Evolutionary conservation across 1,140 invertebrate genomes (phyloP).

Genomic region (Bombyx mandarina): DNA sequence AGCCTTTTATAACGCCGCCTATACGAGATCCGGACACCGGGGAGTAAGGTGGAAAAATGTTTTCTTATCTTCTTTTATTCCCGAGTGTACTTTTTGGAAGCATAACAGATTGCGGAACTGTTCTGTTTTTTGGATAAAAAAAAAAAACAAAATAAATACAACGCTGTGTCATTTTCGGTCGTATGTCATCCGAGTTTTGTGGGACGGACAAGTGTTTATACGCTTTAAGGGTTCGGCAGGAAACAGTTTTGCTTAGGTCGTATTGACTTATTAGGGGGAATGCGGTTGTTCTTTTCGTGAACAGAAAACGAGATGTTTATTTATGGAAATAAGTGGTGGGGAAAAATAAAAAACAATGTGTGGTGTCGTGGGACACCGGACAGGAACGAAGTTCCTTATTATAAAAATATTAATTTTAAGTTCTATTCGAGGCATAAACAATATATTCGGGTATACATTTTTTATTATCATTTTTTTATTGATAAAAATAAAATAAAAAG

Average conservation of each 20-base stretch:
- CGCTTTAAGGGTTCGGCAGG: no score
- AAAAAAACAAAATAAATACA: background rate
- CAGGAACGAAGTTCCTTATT: background rate
- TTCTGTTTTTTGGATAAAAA: constrained; percentile 5
- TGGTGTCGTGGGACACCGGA: no score
- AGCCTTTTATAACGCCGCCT: constrained; percentile 17
- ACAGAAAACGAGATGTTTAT: no score
- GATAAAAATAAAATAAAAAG: background rate
- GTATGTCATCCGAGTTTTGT: constrained; percentile 6
- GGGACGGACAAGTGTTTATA: background rate
- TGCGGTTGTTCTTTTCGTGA: no score
- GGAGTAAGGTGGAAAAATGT: constrained; percentile 12
- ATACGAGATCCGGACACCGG: constrained; percentile 7
- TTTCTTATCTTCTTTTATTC: constrained; percentile 12
- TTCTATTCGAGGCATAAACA: background rate
- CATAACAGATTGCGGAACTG: constrained; percentile 18
- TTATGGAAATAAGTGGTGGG: no score
- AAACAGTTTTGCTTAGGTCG: no score
- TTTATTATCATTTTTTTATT: background rate
- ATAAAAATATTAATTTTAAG: background rate
- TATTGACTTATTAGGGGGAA: no score
- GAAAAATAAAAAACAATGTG: background rate
- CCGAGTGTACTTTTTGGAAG: constrained; percentile 13
- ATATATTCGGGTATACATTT: no score
- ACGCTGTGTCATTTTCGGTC: constrained; percentile 4